Base-by-base conservation (phyloP, 2,888 invertebrate species). In the Drosophila testacea region DNA sequence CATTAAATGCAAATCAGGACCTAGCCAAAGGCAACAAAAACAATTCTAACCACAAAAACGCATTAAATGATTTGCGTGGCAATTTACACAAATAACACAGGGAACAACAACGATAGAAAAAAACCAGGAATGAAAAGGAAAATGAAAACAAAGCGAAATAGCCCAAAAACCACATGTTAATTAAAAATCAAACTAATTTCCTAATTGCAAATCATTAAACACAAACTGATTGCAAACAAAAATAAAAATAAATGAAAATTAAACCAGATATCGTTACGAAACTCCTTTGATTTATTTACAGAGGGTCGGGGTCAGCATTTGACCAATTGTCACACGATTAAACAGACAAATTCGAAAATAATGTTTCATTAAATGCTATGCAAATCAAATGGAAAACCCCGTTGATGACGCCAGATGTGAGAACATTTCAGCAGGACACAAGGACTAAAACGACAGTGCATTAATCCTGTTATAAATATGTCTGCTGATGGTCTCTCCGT, bases 151-250 rank as follows among this genome's bases (percentile, higher is more conserved):
- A 71, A 68, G 55, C 48, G 59, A 51, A 59, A 70, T 65, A 55
- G 54, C 60, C 65, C 56, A 16, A 47, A 81, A 84, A 86, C 86
- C 86, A 81, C 88, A 89, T 89, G 89, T 86, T 85, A 89, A 86
- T 86, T 86, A 86, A 89, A 89, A 86, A 86, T 86, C 89, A 89
- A 86, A 86, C 89, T 86, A 86, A 86, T 86, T 86, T 86, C 89
- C 86, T 86, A 86, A 86, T 89, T 89, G 86, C 85, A 81, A 88
- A 88, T 87, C 85, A 89, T 85, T 85, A 87, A 85, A 79, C 84
- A 86, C 84, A 77, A 73, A 62, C 73, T 73, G 65, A 68, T 68
- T 77, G 66, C 72, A 69, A 57, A 51, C 47, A 47, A 72, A 56
- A 56, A 44, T 57, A 71, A 41, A 65, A 50, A 22, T 39, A 48